A percentile compares a stretch with the other conserved stretches of the same genome.
These are phyloP conservation scores for Chloropsis cyanopogon DNA, from an alignment of 2,113 vertebrate genomes.

Conservation along the genomic window DNA sequence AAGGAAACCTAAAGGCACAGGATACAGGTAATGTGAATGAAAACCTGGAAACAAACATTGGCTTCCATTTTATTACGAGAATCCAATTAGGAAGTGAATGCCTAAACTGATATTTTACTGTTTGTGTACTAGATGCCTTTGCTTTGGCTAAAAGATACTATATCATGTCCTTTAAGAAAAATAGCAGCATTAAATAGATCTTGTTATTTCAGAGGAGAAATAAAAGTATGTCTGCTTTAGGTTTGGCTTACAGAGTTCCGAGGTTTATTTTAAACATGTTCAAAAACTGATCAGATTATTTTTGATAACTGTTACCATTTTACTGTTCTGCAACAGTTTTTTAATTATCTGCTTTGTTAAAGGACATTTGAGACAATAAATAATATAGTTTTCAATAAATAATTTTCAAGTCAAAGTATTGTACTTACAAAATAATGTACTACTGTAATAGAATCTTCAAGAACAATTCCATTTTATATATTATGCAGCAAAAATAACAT, in stretches of 20 bases:
- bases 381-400: slow-evolving; percentile 67
- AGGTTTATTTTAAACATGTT: slow-evolving; percentile 27
- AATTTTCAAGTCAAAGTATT: slow-evolving; percentile 62
- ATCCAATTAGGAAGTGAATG: slow-evolving; percentile 33
- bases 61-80: slow-evolving; percentile 42
- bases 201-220: slow-evolving; percentile 40
- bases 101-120: slow-evolving; percentile 15
- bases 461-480: slow-evolving; percentile 70
- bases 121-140: slow-evolving; percentile 39
- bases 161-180: slow-evolving; percentile 41
- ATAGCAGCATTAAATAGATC: slow-evolving; percentile 17
- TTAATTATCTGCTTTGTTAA: slow-evolving; percentile 43
- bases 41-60: not conserved
- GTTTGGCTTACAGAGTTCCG: slow-evolving; percentile 1
- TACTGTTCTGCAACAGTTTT: slow-evolving; percentile 17
- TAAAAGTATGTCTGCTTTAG: slow-evolving; percentile 10
- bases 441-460: slow-evolving; percentile 63
- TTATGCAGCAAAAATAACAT: slow-evolving; percentile 78
- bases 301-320: slow-evolving; percentile 6
- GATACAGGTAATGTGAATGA: not conserved
- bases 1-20: slow-evolving; percentile 55
- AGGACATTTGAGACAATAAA: slow-evolving; percentile 56
- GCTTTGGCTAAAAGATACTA: slow-evolving; percentile 27
- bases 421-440: slow-evolving; percentile 75
- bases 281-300: slow-evolving; percentile 25